A percentile compares a stretch with the other conserved stretches of the same genome.
phyloP scores from a whole-genome alignment of 1,140 invertebrate genomes.

The Thaumatotibia leucotreta region DNA sequence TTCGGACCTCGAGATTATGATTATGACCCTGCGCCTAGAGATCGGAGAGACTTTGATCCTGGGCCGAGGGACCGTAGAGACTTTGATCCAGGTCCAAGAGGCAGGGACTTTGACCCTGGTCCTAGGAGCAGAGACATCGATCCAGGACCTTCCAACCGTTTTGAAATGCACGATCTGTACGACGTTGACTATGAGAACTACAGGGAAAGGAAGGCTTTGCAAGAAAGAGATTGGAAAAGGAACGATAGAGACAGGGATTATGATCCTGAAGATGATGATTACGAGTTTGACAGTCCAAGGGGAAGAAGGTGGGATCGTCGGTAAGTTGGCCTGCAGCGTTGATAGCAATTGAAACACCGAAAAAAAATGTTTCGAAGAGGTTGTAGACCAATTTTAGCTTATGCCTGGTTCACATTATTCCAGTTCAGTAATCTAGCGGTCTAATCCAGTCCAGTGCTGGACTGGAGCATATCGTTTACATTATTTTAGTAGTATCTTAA shows the following conservation, averaged over 20 bases:
- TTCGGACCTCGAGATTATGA: conserved; percentile 35
- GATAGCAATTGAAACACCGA: neutral
- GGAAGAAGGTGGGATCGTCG: conserved; percentile 41
- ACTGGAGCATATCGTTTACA: too few species aligned
- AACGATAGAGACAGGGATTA: conserved; percentile 56
- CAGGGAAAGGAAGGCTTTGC: conserved; percentile 53
- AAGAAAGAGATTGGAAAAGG: conserved; percentile 41
- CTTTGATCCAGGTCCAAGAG: conserved; percentile 43
- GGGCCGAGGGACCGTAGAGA: conserved; percentile 28
- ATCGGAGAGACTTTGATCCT: conserved; percentile 31
- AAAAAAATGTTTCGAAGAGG: too few species aligned
- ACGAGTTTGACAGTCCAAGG: conserved; percentile 51
- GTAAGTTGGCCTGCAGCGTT: too few species aligned
- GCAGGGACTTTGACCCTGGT: too few species aligned
- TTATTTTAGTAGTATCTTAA: too few species aligned
- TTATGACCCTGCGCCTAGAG: too few species aligned
- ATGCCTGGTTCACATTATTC: too few species aligned
- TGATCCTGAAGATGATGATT: conserved; percentile 63
- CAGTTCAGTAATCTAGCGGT: too few species aligned
- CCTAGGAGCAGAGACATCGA: conserved; percentile 32
- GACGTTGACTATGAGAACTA: conserved; percentile 65
- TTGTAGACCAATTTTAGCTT: too few species aligned
- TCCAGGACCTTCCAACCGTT: conserved; percentile 27
- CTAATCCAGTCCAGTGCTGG: too few species aligned
- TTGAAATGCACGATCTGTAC: conserved; percentile 60